Percentiles rank a stretch among this genome's conserved stretches.
phyloP scores from a whole-genome alignment of 2,113 vertebrate species.

The Leucosticte australis region DNA sequence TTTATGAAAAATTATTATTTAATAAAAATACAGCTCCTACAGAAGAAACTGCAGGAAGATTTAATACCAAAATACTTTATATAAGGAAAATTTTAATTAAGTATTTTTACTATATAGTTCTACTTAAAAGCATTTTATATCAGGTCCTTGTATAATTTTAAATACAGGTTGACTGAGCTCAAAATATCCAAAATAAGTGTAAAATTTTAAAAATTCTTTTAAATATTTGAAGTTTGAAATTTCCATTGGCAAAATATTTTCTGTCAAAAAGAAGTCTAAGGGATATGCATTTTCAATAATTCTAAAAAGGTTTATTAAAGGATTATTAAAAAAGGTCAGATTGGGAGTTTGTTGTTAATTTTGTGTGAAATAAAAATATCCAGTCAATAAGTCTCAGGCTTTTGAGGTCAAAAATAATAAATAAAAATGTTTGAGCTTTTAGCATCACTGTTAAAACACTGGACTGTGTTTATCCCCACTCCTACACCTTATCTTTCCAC shows the following conservation, averaged over 20 bases:
- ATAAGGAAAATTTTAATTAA: neutral
- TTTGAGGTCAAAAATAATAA: neutral
- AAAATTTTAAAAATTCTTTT: neutral
- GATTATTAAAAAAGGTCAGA: neutral
- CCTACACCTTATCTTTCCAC: neutral
- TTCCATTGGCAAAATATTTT: neutral
- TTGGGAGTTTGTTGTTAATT: neutral
- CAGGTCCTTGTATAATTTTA: neutral
- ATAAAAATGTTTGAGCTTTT: neutral
- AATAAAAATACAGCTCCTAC: neutral
- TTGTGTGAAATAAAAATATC: neutral
- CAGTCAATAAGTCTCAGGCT: neutral
- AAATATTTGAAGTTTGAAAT: neutral
- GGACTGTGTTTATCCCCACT: neutral
- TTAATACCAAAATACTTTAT: neutral
- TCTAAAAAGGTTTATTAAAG: too few species aligned
- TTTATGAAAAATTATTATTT: neutral
- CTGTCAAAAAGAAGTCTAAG: neutral
- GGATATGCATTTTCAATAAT: neutral
- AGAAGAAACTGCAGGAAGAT: neutral
- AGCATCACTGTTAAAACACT: neutral
- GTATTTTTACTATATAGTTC: neutral
- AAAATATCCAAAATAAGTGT: neutral
- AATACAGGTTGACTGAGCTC: neutral
- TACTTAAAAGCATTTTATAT: neutral